Base-by-base conservation (phyloP, 1,140 invertebrate genomes). In the Bradysia coprophila region DNA sequence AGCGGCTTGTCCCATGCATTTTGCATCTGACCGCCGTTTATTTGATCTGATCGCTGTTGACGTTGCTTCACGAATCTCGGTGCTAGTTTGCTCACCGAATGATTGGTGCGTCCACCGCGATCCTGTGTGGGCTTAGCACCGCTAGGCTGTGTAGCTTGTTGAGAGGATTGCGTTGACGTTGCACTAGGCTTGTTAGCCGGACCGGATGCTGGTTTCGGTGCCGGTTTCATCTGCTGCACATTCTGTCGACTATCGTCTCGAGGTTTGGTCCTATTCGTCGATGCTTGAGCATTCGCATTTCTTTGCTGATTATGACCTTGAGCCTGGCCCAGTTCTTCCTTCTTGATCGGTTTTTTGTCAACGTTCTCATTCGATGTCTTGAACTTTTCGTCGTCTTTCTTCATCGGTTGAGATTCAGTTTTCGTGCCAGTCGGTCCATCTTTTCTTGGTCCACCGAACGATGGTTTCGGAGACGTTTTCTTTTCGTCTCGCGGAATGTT, bases 1-100 rank as follows among this genome's bases (percentile, higher is more conserved):
- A 85, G 78, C 3, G 83, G 80, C 57, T 87, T 89, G 48, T 86
- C 80, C 85, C 85, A 90, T 10, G 84, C 84, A 58, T 83, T 88
- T 71, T 2, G 74, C 51, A 0, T 78, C 77, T 18, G 74, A 71
- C 3, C 79, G 74, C 3, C 76, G 71, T 1, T 74, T 63, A 34
- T 36, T 36, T 36, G 10, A 8, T 9, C 67, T 70, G 18, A 8
- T 24, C 40, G 40, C 10, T 66, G 63, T 48, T 76, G 66, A 34
- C 72, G 67, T 55, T 82, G 78, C 52, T 81, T 85, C n/a, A 76
- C 80, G 49, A 90, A 76, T 33, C 86, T 69, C 1, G 86, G 86
- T 2, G 85, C 9, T 89, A 60, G 51, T 79, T 81, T 45, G 44
- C 42, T 48, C 64, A 10, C 38, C 13, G 9, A 11, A 18, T 19